Evolutionary conservation across 2,113 vertebrate genomes (phyloP), one percentile per base, ranked within the genome.

Genomic region (Erythrocebus patas): DNA sequence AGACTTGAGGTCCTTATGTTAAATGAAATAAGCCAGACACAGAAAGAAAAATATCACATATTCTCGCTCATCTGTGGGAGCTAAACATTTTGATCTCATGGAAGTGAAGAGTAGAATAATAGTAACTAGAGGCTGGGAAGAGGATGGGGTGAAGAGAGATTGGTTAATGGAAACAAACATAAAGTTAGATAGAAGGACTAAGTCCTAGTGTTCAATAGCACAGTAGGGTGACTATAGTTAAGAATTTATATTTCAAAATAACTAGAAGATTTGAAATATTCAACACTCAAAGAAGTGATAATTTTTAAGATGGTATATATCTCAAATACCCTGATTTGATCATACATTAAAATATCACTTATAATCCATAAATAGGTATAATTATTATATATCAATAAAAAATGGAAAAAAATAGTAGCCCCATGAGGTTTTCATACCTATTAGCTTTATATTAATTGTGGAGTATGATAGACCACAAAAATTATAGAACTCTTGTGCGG

Each of bases 361-460:
- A 3, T 48, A 30, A 14, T 27, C 73, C 13, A 45, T 30, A 48
- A 45, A 30, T 45, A 48, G 27, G 43, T 78, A 78, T 8, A 76
- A 76, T 78, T 32, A 17, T 78, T 30, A 16, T 78, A 30, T 78
- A 48, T 78, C 43, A 76, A 93, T 75, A 89, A 87, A 76, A 40
- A 48, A 48, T 16, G 3, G 3, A 27, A 75, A 73, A 45, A 72
- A 18, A 0, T 5, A 73, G 78, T 1, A 90, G 32, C 78, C 59
- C 30, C 22, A 68, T 43, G 38, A 81, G 66, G 23, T 85, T 93
- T 89, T 73, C 72, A 45, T 55, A 80, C 73, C 52, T 91, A 82
- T 72, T 91, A 32, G 32, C 73, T 96, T 94, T 59, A 59, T 87
- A 70, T 73, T 93, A 95, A 61, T 92, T 75, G 75, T 75, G n/a